A percentile compares a stretch with the other conserved stretches of the same genome.
These are phyloP conservation scores for Clarias gariepinus DNA, from an alignment of 2,113 vertebrate species.

Conservation along the genomic window DNA sequence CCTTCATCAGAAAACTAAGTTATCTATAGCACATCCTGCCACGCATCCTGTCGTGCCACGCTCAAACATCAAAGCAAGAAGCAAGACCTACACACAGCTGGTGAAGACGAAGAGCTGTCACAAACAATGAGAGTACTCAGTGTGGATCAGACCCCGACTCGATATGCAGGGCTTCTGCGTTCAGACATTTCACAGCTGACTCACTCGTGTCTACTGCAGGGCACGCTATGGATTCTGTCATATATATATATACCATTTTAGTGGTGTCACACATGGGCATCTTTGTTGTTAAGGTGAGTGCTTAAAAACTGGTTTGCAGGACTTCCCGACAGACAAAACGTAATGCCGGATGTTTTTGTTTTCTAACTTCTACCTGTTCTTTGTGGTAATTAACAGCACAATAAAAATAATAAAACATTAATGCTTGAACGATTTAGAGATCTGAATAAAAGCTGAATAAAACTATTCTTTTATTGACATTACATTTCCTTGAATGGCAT, in stretches of 20 bases:
- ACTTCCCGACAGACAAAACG: not conserved
- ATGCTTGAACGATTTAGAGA: not conserved
- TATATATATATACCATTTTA: too few species aligned
- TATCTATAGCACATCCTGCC: slow-evolving; percentile 43
- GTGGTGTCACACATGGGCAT: not conserved
- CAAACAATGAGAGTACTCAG: slow-evolving; percentile 40
- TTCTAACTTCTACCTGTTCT: not conserved
- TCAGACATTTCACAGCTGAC: slow-evolving; percentile 9
- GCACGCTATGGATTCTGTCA: not conserved
- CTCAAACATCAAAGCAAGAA: slow-evolving; percentile 17
- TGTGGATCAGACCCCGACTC: slow-evolving; percentile 17
- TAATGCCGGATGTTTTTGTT: not conserved
- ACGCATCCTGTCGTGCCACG: slow-evolving; percentile 24
- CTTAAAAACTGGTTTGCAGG: not conserved
- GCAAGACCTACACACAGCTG: slow-evolving; percentile 16
- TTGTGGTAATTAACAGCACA: not conserved
- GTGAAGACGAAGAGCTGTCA: slow-evolving; percentile 5
- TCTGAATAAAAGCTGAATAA: not conserved
- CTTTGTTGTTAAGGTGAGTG: not conserved
- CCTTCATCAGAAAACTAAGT: not conserved
- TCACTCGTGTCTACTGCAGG: not conserved
- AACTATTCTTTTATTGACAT: not conserved
- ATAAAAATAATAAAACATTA: too few species aligned
- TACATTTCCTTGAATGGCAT: not conserved
- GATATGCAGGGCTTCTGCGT: not conserved